These are phyloP conservation scores for Microctonus brassicae DNA, from an alignment of 2,888 invertebrate genomes.

Conservation along the genomic window DNA sequence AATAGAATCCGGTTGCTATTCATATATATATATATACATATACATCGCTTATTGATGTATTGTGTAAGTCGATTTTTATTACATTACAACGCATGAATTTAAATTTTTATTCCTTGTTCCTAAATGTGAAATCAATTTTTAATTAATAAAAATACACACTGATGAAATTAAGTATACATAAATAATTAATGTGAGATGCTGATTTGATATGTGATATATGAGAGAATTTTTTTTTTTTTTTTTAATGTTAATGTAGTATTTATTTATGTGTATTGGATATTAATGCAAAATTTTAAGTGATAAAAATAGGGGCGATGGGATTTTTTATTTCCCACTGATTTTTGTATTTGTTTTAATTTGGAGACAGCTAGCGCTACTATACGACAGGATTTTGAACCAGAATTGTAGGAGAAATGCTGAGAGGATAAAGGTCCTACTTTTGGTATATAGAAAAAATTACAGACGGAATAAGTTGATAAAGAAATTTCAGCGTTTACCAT, in stretches of 20 bases:
- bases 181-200: background rate
- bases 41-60: slow-evolving; percentile 26
- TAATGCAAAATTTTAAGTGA: too few relatives aligned
- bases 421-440: background rate
- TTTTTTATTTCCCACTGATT: too few relatives aligned
- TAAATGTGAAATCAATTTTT: background rate
- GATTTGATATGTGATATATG: too few relatives aligned
- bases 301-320: too few relatives aligned
- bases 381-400: background rate
- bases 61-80: slow-evolving; percentile 68
- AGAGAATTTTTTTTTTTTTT: too few relatives aligned
- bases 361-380: background rate
- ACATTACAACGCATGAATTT: slow-evolving; percentile 57
- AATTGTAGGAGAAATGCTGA: background rate
- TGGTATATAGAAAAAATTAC: background rate
- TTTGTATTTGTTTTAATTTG: too few relatives aligned
- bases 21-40: slow-evolving; percentile 26
- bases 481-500: background rate
- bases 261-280: too few relatives aligned
- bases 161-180: slow-evolving; percentile 21
- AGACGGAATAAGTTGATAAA: background rate
- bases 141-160: background rate
- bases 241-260: too few relatives aligned
- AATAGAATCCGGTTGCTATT: slow-evolving; percentile 40
- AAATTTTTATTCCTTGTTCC: slow-evolving; percentile 26